These are phyloP conservation scores for Hemitrygon akajei DNA, from an alignment of 2,797 vertebrate genomes.

Conservation along the genomic window DNA sequence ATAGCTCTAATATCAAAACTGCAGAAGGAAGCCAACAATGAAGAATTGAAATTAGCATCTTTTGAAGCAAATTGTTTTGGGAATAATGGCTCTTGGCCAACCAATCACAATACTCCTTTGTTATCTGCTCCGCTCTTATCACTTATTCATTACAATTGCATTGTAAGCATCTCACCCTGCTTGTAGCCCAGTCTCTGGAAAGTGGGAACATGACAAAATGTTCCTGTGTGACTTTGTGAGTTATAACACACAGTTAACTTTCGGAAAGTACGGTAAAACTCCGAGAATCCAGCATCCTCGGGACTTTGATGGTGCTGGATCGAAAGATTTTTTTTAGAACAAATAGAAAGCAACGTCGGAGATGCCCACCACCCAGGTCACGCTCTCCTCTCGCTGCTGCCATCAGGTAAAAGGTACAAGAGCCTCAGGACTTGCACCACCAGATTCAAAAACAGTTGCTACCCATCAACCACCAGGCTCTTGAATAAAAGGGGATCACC, in stretches of 20 bases:
- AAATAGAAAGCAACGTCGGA: no score
- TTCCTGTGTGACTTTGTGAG: not conserved
- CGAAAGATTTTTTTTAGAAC: no score
- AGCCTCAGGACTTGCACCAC: no score
- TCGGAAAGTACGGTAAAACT: not conserved
- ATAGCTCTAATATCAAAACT: not conserved
- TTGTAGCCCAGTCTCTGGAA: not conserved
- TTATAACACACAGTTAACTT: not conserved
- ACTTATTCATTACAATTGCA: not conserved
- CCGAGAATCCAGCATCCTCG: no score
- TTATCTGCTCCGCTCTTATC: not conserved
- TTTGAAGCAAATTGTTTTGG: conserved; percentile 6
- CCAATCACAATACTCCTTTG: not conserved
- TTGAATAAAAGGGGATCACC: no score
- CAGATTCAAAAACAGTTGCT: no score
- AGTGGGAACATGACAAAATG: not conserved
- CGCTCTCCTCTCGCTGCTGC: no score
- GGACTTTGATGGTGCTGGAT: no score
- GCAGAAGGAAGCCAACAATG: not conserved
- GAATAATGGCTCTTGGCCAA: not conserved
- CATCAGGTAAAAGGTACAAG: no score
- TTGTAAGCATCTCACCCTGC: not conserved
- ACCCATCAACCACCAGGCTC: no score
- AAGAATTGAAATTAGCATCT: conserved; percentile 9
- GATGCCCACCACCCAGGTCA: no score